Evolutionary conservation across 1,140 invertebrate species (phyloP).

Genomic region (Harlomillsia oculata): DNA sequence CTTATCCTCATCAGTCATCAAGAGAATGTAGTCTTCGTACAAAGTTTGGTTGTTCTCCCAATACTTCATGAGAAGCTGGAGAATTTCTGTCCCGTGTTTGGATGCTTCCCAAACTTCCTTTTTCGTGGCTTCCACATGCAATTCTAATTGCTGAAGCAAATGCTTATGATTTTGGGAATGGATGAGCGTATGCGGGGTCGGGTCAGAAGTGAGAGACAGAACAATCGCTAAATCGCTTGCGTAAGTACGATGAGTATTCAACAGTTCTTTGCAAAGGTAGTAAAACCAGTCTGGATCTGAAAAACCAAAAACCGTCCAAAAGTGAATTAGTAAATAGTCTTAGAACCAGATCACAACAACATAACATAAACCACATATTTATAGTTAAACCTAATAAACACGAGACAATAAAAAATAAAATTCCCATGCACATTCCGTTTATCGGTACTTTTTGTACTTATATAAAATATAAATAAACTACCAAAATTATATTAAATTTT

Average conservation of each 20-base stretch:
- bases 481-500: too few species aligned
- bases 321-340: too few species aligned
- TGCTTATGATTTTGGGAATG: background rate
- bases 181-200: background rate
- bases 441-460: too few species aligned
- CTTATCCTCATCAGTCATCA: background rate
- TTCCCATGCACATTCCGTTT: too few species aligned
- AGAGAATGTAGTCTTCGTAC: background rate
- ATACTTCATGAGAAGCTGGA: too few species aligned
- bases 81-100: conserved; percentile 15
- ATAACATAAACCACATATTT: too few species aligned
- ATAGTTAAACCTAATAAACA: too few species aligned
- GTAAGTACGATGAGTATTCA: conserved; percentile 21
- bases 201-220: too few species aligned
- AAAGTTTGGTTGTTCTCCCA: background rate
- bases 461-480: too few species aligned
- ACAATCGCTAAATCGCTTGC: conserved; percentile 19
- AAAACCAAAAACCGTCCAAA: too few species aligned
- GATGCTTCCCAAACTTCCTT: conserved; percentile 20
- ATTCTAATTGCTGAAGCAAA: conserved; percentile 10
- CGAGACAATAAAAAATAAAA: too few species aligned
- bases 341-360: too few species aligned
- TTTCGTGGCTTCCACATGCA: conserved; percentile 1
- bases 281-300: conserved; percentile 35
- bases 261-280: conserved; percentile 27